Conservation (phyloP, 2,113 vertebrate species). For the Shinisaurus crocodilurus region DNA sequence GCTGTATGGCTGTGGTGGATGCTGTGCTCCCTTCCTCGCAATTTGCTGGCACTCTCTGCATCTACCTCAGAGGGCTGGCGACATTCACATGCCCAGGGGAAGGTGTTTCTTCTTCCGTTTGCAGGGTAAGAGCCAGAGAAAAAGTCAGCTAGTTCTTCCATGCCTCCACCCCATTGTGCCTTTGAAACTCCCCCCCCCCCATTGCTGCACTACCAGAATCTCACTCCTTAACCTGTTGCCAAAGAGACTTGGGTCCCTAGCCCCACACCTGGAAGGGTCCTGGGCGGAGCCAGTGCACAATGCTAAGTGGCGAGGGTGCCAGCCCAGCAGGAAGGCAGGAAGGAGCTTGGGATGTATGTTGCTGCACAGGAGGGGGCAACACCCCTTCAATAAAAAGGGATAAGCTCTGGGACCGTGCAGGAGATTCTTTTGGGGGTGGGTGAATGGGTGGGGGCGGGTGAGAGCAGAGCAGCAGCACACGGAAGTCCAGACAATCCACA, state of each 20-base stretch:
- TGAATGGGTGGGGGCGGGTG: background rate
- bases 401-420: fast-evolving
- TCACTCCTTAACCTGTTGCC: background rate
- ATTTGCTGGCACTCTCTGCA: background rate
- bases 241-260: background rate
- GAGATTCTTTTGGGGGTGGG: fast-evolving
- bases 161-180: no score
- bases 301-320: background rate
- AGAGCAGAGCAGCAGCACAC: background rate
- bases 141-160: background rate
- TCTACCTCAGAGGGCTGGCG: background rate
- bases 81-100: background rate
- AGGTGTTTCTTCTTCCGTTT: no score
- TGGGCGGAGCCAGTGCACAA: background rate
- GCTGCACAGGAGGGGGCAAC: background rate
- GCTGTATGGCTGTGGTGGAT: background rate
- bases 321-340: background rate
- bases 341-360: background rate
- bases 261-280: background rate
- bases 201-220: background rate
- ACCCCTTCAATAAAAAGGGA: background rate
- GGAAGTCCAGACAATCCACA: fast-evolving
- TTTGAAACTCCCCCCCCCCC: background rate
- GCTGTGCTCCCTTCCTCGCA: background rate
- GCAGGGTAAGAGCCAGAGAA: background rate